Conservation (phyloP, 2,113 vertebrate species). For the Gavialis gangeticus region DNA sequence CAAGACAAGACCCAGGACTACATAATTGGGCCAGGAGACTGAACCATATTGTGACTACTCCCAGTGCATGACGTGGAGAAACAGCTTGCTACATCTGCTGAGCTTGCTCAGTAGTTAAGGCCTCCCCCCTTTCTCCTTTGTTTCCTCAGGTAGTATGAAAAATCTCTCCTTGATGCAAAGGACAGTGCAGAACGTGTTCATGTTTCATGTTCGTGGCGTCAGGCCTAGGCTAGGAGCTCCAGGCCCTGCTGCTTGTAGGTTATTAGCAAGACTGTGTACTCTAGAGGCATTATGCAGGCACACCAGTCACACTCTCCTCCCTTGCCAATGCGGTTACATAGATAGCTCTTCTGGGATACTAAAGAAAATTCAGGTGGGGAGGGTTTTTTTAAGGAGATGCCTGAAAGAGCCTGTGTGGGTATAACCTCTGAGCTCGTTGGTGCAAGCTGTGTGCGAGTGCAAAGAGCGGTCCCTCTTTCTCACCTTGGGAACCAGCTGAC, state of each 20-base stretch:
- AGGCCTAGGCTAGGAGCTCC: neutral
- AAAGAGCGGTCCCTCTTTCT: neutral
- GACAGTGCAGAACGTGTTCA: neutral
- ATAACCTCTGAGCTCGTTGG: neutral
- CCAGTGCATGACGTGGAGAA: neutral
- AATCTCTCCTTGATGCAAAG: neutral
- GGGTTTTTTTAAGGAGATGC: neutral
- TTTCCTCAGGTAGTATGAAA: neutral
- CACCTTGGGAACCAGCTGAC: no score
- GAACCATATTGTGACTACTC: neutral
- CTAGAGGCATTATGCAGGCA: accelerated
- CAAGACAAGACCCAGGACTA: neutral
- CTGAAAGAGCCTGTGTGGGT: neutral
- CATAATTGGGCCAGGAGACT: neutral
- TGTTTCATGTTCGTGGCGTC: neutral
- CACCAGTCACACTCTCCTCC: neutral
- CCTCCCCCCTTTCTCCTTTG: neutral
- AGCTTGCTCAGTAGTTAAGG: neutral
- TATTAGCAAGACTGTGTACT: neutral
- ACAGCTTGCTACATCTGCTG: neutral
- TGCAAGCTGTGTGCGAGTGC: neutral
- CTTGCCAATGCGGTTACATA: neutral
- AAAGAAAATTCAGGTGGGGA: neutral
- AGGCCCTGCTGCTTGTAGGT: neutral
- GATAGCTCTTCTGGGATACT: neutral